Evolutionary conservation across 2,888 invertebrate genomes (phyloP), one percentile per base, ranked within the genome.

Genomic region (Galerucella calmariensis): DNA sequence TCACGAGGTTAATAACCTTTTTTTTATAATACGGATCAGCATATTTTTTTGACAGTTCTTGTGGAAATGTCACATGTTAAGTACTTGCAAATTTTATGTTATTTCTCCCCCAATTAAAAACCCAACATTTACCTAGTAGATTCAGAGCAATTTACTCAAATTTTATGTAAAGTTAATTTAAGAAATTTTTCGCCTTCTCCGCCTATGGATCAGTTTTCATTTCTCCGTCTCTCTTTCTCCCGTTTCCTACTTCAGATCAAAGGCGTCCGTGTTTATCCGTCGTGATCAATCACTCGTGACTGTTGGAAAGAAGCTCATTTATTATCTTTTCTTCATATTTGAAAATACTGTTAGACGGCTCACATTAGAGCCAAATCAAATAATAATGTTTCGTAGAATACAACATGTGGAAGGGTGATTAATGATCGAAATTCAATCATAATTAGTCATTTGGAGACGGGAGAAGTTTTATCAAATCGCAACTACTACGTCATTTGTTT

Each of bases 261-360:
- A 86, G 85, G 86, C 86, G 85, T 88, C 85, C 86, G 85, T 77
- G 77, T 77, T 77, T 87, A 87, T 86, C 85, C 85, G 82, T 82
- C 81, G 85, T 85, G 86, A 88, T 87, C 87, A 87, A 88, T 88
- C 88, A 88, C 87, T 87, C 85, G 85, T 87, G 87, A 87, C 87
- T 87, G 87, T 82, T 86, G 83, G 86, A 87, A 87, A 87, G 87
- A 85, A 87, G 84, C 86, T 86, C 87, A 88, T 88, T 88, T 88
- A 88, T 88, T 87, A 87, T 84, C 83, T 81, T 78, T 78, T 80
- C 80, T 82, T 83, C 84, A 82, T 84, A 83, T 83, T 83, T 81
- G 83, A 84, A 84, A 84, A 84, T 82, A 83, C 82, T 83, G 81
- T 82, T 81, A 79, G 80, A 81, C 81, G 81, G 81, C 82, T 81